phyloP scores from a whole-genome alignment of 1,140 invertebrate species.

The Nixonia krombeini region DNA sequence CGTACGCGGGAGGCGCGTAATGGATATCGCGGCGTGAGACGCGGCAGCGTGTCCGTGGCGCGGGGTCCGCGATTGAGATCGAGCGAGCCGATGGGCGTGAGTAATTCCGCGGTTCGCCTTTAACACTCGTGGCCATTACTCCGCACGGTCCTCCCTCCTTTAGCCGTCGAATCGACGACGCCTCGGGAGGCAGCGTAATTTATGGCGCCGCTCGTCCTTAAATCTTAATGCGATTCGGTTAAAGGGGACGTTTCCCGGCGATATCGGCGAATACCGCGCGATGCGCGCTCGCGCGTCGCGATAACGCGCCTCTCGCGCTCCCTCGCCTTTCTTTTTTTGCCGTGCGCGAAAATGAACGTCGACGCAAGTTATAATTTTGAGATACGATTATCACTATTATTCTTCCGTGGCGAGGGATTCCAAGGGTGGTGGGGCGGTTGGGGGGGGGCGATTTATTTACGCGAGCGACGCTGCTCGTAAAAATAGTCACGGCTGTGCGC shows the following conservation, averaged over 20 bases:
- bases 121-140: slow-evolving; percentile 53
- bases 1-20: slow-evolving; percentile 1
- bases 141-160: slow-evolving; percentile 56
- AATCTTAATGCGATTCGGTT: slow-evolving; percentile 65
- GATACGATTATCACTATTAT: no score
- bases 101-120: slow-evolving; percentile 54
- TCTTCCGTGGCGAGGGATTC: no score
- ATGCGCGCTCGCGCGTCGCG: no score
- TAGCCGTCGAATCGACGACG: slow-evolving; percentile 60
- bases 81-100: slow-evolving; percentile 45
- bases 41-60: slow-evolving; percentile 6
- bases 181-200: slow-evolving; percentile 56
- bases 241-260: slow-evolving; percentile 57
- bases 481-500: no score
- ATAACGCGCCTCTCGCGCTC: no score
- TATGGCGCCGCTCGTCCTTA: slow-evolving; percentile 58
- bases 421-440: no score
- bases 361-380: no score
- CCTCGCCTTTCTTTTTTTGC: no score
- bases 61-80: slow-evolving; percentile 32
- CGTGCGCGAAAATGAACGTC: no score
- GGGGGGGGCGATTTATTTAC: no score
- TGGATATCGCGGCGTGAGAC: slow-evolving; percentile 6
- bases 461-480: no score
- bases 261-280: no score